Conservation (phyloP, 2,797 vertebrate genomes). For the Picus viridis region DNA sequence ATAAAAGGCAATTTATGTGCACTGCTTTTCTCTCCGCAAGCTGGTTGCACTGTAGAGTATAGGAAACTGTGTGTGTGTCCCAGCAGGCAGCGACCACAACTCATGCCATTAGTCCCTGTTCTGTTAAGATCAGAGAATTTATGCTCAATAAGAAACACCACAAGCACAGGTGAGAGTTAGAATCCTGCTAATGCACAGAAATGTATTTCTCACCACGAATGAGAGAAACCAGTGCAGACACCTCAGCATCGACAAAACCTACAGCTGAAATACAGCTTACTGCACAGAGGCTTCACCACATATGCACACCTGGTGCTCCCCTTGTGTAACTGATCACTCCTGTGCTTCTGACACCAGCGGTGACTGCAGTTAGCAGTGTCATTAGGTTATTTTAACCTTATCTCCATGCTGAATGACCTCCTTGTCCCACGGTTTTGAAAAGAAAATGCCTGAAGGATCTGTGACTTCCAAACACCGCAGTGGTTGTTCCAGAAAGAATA, state of each 20-base stretch:
- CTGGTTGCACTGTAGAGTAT: not conserved
- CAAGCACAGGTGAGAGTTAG: not conserved
- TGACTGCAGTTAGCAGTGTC: not conserved
- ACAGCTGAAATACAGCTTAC: accelerated
- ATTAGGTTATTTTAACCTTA: not conserved
- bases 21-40: not conserved
- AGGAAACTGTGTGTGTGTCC: not conserved
- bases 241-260: not conserved
- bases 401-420: not conserved
- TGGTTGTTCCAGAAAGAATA: not conserved
- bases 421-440: not conserved
- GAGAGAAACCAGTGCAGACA: not conserved
- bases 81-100: not conserved
- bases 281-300: accelerated
- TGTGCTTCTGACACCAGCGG: accelerated
- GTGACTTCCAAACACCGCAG: not conserved
- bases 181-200: not conserved
- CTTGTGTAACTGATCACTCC: accelerated
- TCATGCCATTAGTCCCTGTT: not conserved
- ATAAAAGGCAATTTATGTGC: slow-evolving; percentile 33
- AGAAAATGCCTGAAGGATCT: not conserved
- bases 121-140: not conserved
- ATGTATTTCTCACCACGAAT: not conserved
- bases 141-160: not conserved
- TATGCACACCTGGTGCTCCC: accelerated